Base-by-base conservation (phyloP, 2,888 invertebrate genomes). In the Temnothorax rugatulus region DNA sequence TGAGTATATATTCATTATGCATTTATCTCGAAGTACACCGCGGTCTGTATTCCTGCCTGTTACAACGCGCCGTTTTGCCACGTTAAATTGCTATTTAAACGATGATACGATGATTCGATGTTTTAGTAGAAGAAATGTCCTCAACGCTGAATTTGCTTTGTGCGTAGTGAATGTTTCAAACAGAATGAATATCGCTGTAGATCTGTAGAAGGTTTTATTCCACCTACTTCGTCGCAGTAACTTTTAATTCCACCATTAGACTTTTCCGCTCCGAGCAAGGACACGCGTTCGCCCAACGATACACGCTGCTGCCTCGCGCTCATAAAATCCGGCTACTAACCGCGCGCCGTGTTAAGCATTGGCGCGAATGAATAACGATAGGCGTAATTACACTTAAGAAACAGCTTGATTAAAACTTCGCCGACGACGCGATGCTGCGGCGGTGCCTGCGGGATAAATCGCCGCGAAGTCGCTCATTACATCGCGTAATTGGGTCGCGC, bases 401-500 rank as follows among this genome's bases (percentile, higher is more conserved):
- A 68, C 52, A 75, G 59, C 71, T 83, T 85, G 88, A 88, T 88
- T 85, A 84, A 84, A 88, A 83, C 71, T 86, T 83, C 4, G 18
- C 59, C 57, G 66, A 38, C 61, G 29, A 50, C 44, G 63, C 66
- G 9, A 34, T 7, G 7, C 34, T 52, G 25, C 64, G 50, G 21
- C 54, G 54, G 11, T 63, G 15, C 38, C 25, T 25, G 71, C 44
- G 34, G 68, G 84, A 89, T 81, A 84, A 86, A 84, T 86, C 81
- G 84, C 66, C 25, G 81, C 61, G 77, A 74, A 66, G 84, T 74
- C 61, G 79, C 82, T 76, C 84, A 86, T 85, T 84, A 82, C 66
- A 59, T 69, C 77, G 50, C 61, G 83, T 84, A 89, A 88, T 88
- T 86, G 71, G 85, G 83, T 83, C 83, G 66, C 52, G 54, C 75